Conservation (phyloP, 2,888 invertebrate genomes). For the Choreutis nemorana region DNA sequence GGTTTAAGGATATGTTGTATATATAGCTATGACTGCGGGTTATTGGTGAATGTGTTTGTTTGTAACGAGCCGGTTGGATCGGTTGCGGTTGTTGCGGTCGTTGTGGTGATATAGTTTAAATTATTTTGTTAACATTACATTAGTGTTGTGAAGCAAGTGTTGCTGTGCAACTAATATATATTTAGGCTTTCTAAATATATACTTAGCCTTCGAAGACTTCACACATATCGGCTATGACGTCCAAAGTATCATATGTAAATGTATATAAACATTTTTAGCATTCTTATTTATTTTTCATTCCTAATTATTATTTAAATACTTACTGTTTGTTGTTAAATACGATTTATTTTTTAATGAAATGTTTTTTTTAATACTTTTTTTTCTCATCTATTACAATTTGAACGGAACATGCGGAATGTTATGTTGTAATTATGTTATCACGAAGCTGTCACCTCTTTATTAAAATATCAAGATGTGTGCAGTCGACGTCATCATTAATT, state of each 20-base stretch:
- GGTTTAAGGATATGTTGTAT: constrained; percentile 6
- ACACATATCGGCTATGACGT: constrained; percentile 53
- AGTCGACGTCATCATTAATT: constrained; percentile 12
- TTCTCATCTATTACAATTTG: constrained; percentile 2
- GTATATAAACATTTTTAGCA: background rate
- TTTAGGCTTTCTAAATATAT: constrained; percentile 48
- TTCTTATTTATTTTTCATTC: constrained; percentile 13
- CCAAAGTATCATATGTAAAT: constrained; percentile 23
- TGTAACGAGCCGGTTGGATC: constrained; percentile 1
- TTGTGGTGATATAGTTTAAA: constrained; percentile 1
- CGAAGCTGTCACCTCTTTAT: constrained; percentile 44
- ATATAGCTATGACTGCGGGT: constrained; percentile 5
- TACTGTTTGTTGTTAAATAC: constrained; percentile 7
- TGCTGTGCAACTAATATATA: constrained; percentile 29
- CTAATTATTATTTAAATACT: constrained; percentile 9
- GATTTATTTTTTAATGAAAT: constrained; percentile 5
- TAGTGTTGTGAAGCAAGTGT: constrained; percentile 1
- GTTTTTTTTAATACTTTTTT: constrained; percentile 3
- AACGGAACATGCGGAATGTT: constrained; percentile 1
- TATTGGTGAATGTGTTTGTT: constrained; percentile 6
- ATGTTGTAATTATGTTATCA: constrained; percentile 3
- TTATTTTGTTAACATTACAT: background rate
- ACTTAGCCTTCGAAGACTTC: constrained; percentile 31
- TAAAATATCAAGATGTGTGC: constrained; percentile 30
- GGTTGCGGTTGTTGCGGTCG: constrained; percentile 1